Evolutionary conservation across 2,888 invertebrate species (phyloP).

Genomic region (Molorchus minor): DNA sequence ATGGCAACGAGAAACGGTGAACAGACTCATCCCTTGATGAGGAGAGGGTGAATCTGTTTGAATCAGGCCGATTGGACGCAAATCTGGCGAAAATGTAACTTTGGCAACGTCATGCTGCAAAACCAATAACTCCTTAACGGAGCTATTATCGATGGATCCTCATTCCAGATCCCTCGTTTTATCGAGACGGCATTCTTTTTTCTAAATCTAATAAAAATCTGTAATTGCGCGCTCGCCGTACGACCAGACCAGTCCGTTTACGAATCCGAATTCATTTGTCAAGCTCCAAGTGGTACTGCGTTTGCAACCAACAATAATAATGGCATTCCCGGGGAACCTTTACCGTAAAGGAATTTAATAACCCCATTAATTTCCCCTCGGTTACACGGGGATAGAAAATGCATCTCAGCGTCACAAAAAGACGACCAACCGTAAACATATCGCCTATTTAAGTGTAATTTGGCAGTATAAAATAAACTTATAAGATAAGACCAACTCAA

Average conservation of each 20-base stretch:
- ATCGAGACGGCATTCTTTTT: background rate
- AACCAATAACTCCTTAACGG: too few relatives aligned
- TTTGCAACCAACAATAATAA: constrained; percentile 21
- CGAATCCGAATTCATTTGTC: constrained; percentile 17
- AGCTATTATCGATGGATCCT: too few relatives aligned
- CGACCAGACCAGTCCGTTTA: constrained; percentile 6
- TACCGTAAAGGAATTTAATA: constrained; percentile 14
- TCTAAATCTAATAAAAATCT: constrained; percentile 8
- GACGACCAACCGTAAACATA: background rate
- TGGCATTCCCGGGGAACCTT: constrained; percentile 32
- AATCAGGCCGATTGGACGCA: too few relatives aligned
- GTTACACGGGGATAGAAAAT: background rate
- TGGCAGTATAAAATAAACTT: background rate
- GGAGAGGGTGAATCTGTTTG: too few relatives aligned
- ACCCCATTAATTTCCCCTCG: constrained; percentile 1
- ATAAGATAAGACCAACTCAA: background rate
- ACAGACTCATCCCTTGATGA: too few relatives aligned
- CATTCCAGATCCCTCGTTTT: too few relatives aligned
- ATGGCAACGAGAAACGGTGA: too few relatives aligned
- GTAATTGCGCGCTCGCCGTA: constrained; percentile 3
- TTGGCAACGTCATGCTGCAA: too few relatives aligned
- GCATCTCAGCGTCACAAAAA: background rate
- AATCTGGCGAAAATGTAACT: too few relatives aligned
- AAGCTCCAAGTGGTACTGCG: constrained; percentile 19
- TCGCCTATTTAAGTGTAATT: background rate